Evolutionary conservation across 2,113 vertebrate genomes (phyloP), one percentile per base, ranked within the genome.

Genomic region (Ochotona curzoniae): DNA sequence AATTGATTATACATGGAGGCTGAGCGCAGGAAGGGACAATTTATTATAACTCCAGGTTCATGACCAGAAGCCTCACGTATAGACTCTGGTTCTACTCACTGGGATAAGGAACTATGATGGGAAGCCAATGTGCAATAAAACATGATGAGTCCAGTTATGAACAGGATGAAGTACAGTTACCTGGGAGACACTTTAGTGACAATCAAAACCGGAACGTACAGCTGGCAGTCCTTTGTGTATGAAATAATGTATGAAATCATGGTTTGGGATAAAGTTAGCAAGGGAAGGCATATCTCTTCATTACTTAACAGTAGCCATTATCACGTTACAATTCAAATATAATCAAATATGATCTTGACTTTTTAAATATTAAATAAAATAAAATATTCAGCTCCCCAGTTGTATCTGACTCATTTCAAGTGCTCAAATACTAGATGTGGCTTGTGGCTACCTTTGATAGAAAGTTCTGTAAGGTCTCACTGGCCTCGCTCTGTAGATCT

Each of bases 261-360:
- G 18, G 8, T 28, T 57, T 74, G 38, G 18, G 44, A 66, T 82
- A 35, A 76, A 76, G 57, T 20, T 51, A 54, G 47, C 7, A 21
- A 87, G 73, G 69, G 30, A 83, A 91, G 81, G 35, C 64, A 57
- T 18, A 13, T 1, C 74, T 49, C 70, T 91, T 35, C 1, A 5
- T 7, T 89, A 69, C 64, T 32, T 4, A 78, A 64, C 7, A 10
- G 64, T 38, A 78, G 47, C 20, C 35, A 78, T 28, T 76, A 47
- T 61, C 17, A 49, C 32, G n/a, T 28, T 47, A 28, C 71, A 84
- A 60, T 71, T 94, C 66, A 82, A 85, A 70, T 63, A 64, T 93
- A 85, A 78, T 94, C 66, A 82, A 85, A 70, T 63, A 64, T 93
- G 81, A 78, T 26, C 35, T 66, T 61, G 12, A 71, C 66, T 79